Conservation (phyloP, 1,140 invertebrate species). For the Lineus longissimus region DNA sequence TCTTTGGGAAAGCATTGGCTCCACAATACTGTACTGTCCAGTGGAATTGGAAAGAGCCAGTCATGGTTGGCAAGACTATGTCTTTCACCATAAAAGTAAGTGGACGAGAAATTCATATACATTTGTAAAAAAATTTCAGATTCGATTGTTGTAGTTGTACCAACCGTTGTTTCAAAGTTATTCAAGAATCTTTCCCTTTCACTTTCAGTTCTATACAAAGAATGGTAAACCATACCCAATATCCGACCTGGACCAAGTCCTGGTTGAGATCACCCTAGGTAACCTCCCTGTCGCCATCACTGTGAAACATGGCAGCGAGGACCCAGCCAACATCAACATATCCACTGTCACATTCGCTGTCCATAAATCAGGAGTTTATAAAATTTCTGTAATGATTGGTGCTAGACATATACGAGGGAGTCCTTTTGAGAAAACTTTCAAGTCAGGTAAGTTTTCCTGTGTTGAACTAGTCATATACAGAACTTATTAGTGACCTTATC, state of each 20-base stretch:
- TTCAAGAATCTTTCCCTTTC: too few relatives aligned
- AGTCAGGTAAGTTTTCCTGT: constrained; percentile 59
- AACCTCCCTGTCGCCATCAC: constrained; percentile 77
- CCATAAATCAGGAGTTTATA: constrained; percentile 81
- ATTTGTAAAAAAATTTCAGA: too few relatives aligned
- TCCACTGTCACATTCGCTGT: constrained; percentile 88
- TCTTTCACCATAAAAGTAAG: constrained; percentile 76
- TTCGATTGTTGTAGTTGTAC: too few relatives aligned
- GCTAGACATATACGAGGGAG: constrained; percentile 65
- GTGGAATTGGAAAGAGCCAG: constrained; percentile 82
- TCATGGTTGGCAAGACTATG: constrained; percentile 81
- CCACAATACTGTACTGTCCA: constrained; percentile 79
- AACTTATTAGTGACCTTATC: too few relatives aligned
- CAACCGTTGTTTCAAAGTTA: too few relatives aligned
- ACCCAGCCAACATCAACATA: constrained; percentile 71
- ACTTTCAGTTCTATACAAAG: constrained; percentile 80
- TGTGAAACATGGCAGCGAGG: constrained; percentile 76
- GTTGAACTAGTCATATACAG: too few relatives aligned
- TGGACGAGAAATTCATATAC: too few relatives aligned
- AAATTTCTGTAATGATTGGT: constrained; percentile 78
- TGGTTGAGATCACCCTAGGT: constrained; percentile 79
- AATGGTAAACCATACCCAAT: constrained; percentile 89
- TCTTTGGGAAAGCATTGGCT: constrained; percentile 84
- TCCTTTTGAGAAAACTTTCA: constrained; percentile 65
- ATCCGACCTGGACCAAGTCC: constrained; percentile 82